Conservation (phyloP, 2,888 invertebrate species). For the Megastigmus dorsalis region DNA sequence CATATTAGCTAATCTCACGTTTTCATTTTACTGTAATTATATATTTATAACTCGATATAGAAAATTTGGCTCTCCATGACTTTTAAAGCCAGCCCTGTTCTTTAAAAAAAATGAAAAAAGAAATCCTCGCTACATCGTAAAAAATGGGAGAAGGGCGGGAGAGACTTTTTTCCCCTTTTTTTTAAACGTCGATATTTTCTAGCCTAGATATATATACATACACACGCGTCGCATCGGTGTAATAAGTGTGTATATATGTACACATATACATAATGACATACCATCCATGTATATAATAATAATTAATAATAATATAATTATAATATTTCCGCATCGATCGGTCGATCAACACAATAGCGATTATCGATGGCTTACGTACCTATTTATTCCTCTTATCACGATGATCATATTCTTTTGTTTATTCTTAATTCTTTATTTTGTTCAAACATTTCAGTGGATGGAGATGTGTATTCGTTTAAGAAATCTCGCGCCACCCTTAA, state of each 20-base stretch:
- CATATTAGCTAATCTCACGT: slow-evolving; percentile 18
- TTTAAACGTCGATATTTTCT: slow-evolving; percentile 53
- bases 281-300: slow-evolving; percentile 67
- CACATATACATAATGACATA: slow-evolving; percentile 72
- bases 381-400: slow-evolving; percentile 58
- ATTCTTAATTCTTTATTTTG: slow-evolving; percentile 41
- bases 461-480: slow-evolving; percentile 52
- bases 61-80: slow-evolving; percentile 26
- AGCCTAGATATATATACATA: slow-evolving; percentile 62
- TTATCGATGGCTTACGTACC: slow-evolving; percentile 57
- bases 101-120: slow-evolving; percentile 21
- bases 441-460: slow-evolving; percentile 54
- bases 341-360: slow-evolving; percentile 55
- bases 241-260: slow-evolving; percentile 70
- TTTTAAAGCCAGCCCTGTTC: slow-evolving; percentile 33
- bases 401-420: slow-evolving; percentile 49
- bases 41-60: slow-evolving; percentile 31
- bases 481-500: slow-evolving; percentile 44
- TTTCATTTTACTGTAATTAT: slow-evolving; percentile 15
- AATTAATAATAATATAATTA: slow-evolving; percentile 49
- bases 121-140: slow-evolving; percentile 25
- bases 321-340: slow-evolving; percentile 58
- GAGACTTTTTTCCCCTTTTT: slow-evolving; percentile 44
- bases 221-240: slow-evolving; percentile 59
- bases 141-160: slow-evolving; percentile 53